Conservation (phyloP, 1,140 invertebrate genomes). For the Drosophila triauraria region DNA sequence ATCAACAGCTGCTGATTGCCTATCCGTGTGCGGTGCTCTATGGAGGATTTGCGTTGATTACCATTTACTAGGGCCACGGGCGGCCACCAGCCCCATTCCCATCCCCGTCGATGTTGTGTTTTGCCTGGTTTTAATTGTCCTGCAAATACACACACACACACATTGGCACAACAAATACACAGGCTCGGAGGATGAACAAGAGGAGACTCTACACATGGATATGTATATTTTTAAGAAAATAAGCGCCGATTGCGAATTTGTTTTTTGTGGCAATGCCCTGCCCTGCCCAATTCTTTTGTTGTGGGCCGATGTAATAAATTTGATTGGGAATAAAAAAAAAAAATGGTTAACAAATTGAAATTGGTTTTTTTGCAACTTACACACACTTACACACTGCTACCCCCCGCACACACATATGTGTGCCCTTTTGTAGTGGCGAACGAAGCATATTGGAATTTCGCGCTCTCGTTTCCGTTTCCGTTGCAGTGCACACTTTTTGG, state of each 20-base stretch:
- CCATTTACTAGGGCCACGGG: conserved; percentile 87
- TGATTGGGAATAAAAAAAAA: conserved; percentile 72
- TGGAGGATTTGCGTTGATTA: conserved; percentile 93
- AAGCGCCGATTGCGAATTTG: conserved; percentile 75
- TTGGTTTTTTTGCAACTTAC: conserved; percentile 47
- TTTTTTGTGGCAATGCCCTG: background rate
- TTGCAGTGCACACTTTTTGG: conserved; percentile 44
- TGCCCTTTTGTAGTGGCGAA: conserved; percentile 27
- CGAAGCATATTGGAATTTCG: conserved; percentile 69
- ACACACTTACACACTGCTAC: background rate
- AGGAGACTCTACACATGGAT: conserved; percentile 36
- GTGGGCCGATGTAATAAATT: conserved; percentile 72
- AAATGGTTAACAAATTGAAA: conserved; percentile 77
- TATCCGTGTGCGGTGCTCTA: conserved; percentile 95
- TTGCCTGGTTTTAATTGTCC: conserved; percentile 74
- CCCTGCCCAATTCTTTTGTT: conserved; percentile 24
- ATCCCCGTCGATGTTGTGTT: conserved; percentile 27
- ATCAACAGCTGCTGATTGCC: conserved; percentile 92
- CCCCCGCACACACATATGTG: conserved; percentile 13
- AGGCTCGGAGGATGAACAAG: conserved; percentile 17
- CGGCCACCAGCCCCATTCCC: conserved; percentile 25
- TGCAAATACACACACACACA: conserved; percentile 40
- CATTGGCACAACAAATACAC: conserved; percentile 38
- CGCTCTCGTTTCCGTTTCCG: conserved; percentile 60
- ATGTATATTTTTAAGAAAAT: conserved; percentile 74